These are phyloP conservation scores for Uropetala carovei DNA, from an alignment of 2,888 invertebrate genomes.

Conservation along the genomic window DNA sequence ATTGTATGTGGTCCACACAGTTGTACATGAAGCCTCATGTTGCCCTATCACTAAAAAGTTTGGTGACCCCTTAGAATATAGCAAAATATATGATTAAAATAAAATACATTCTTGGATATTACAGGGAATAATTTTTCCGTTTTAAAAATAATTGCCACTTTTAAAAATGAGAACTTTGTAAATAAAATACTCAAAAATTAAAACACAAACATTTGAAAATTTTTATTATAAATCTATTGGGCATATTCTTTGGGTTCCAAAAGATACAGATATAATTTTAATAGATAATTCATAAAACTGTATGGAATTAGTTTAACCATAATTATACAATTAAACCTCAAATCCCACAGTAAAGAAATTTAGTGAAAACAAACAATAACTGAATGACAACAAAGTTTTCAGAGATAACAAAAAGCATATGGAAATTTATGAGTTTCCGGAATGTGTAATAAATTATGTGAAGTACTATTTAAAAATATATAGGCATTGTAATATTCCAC, in stretches of 20 bases:
- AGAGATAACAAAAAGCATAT: not conserved
- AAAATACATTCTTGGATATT: too few species aligned
- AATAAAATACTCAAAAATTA: too few species aligned
- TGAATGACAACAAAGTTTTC: not conserved
- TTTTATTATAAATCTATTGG: conserved; percentile 1
- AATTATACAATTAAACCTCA: not conserved
- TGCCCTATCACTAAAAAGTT: too few species aligned
- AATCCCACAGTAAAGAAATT: not conserved
- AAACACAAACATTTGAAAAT: not conserved
- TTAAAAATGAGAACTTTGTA: too few species aligned
- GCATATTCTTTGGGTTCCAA: not conserved
- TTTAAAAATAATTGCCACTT: too few species aligned
- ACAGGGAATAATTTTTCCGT: too few species aligned
- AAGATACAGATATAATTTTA: conserved; percentile 15
- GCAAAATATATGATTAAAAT: too few species aligned
- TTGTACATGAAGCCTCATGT: too few species aligned
- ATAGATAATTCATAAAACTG: not conserved
- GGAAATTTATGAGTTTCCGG: not conserved
- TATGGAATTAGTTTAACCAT: too few species aligned
- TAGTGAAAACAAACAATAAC: not conserved
- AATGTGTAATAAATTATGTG: conserved; percentile 15
- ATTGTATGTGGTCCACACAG: too few species aligned
- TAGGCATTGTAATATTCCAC: not conserved
- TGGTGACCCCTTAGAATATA: too few species aligned
- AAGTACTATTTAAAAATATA: not conserved